A percentile compares a stretch with the other conserved stretches of the same genome.
Conservation (phyloP, 2,797 vertebrate genomes). For the Argyrosomus regius region DNA sequence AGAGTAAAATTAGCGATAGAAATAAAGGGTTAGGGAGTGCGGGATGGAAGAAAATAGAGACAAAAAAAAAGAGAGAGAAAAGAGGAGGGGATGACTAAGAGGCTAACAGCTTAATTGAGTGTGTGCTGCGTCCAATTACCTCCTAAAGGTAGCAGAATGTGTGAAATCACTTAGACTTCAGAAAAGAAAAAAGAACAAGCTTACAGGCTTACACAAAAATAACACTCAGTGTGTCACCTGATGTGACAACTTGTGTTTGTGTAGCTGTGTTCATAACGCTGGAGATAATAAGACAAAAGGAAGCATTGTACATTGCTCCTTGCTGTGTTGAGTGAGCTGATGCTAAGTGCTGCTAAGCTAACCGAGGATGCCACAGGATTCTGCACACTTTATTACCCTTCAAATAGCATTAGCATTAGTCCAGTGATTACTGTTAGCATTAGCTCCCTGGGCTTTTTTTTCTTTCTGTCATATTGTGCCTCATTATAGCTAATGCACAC, state of each 20-base stretch:
- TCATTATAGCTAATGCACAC: constrained; percentile 54
- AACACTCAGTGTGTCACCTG: constrained; percentile 30
- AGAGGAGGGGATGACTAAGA: constrained; percentile 51
- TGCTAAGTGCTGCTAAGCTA: constrained; percentile 45
- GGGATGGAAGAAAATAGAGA: constrained; percentile 8
- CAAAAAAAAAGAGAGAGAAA: constrained; percentile 1
- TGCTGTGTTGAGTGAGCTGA: constrained; percentile 43
- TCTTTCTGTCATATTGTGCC: constrained; percentile 27
- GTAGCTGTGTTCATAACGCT: constrained; percentile 13
- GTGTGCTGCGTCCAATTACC: constrained; percentile 67
- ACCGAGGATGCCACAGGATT: constrained; percentile 41
- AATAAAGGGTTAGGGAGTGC: constrained; percentile 29
- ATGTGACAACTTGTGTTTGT: constrained; percentile 30
- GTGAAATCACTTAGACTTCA: constrained; percentile 54
- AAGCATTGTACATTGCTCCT: constrained; percentile 4
- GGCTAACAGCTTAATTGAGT: constrained; percentile 72
- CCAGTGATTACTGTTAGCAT: constrained; percentile 55
- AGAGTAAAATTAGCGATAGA: constrained; percentile 42
- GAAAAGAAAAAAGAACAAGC: constrained; percentile 1
- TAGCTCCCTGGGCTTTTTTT: constrained; percentile 45
- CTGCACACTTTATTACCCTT: constrained; percentile 51
- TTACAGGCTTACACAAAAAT: constrained; percentile 7
- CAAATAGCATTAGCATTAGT: constrained; percentile 56
- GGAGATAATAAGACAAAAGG: constrained; percentile 28
- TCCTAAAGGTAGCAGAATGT: constrained; percentile 63